Evolutionary conservation across 2,797 vertebrate genomes (phyloP).

Genomic region (Alfaro cultratus): DNA sequence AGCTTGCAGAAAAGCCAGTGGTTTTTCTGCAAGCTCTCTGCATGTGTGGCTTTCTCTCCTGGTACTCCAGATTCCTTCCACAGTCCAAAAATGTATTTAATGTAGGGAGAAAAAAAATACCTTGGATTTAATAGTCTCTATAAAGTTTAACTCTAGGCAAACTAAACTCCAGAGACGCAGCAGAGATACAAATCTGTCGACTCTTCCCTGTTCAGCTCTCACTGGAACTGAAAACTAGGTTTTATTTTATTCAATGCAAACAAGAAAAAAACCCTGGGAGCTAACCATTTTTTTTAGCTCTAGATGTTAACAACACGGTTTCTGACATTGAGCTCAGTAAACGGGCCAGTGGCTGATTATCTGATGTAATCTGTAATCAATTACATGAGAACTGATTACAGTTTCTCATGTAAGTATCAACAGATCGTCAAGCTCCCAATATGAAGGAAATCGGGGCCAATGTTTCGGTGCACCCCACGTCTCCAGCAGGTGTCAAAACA

Average conservation of each 20-base stretch:
- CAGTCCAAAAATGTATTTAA: not conserved
- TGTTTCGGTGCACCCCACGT: not conserved
- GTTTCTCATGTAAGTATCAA: not conserved
- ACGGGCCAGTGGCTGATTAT: not conserved
- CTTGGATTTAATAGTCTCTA: no score
- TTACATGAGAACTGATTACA: no score
- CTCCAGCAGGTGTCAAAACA: not conserved
- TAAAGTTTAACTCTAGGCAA: no score
- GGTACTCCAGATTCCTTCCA: not conserved
- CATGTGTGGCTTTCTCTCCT: no score
- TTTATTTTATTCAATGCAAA: not conserved
- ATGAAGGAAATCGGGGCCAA: not conserved
- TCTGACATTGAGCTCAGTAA: not conserved
- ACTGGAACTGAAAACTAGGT: not conserved
- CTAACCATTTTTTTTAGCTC: not conserved
- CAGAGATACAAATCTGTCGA: not conserved
- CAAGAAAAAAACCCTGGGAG: not conserved
- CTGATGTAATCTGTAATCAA: no score
- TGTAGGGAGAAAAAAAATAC: no score
- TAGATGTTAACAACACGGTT: not conserved
- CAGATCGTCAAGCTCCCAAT: not conserved
- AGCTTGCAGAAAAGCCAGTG: no score
- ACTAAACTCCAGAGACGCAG: not conserved
- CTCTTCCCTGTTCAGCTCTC: not conserved
- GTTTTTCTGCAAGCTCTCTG: not conserved